A percentile compares a stretch with the other conserved stretches of the same genome.
These are phyloP conservation scores for Girardia tigrina DNA, from an alignment of 2,888 invertebrate species.

Conservation along the genomic window DNA sequence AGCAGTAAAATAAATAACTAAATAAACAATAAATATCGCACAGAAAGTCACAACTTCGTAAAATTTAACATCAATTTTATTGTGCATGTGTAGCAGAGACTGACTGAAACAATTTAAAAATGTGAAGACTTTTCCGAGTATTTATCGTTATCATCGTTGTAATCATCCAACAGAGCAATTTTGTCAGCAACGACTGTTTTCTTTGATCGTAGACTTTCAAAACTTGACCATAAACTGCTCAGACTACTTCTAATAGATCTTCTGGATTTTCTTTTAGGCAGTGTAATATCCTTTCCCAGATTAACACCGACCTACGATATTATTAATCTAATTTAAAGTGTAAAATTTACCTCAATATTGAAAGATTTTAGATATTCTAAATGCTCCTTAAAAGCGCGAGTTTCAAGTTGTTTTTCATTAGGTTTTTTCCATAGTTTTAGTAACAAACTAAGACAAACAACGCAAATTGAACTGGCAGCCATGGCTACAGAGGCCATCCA, in stretches of 20 bases:
- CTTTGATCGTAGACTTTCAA: neutral
- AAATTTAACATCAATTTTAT: too few species aligned
- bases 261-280: neutral
- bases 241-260: neutral
- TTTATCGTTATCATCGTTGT: too few species aligned
- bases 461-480: slow-evolving; percentile 93
- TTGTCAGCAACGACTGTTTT: neutral
- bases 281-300: neutral
- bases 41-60: too few species aligned
- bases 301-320: neutral
- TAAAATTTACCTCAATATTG: neutral
- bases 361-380: slow-evolving; percentile 8
- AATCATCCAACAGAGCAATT: neutral
- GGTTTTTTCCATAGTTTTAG: slow-evolving; percentile 56
- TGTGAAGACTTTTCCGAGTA: too few species aligned
- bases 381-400: neutral
- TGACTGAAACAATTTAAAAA: too few species aligned
- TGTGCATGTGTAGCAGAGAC: too few species aligned
- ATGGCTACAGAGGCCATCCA: slow-evolving; percentile 99
- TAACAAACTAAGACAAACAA: slow-evolving; percentile 80
- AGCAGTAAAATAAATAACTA: too few species aligned
- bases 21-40: too few species aligned
- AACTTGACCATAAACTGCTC: neutral
- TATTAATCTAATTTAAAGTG: neutral
- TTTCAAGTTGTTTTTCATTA: slow-evolving; percentile 26